A percentile compares a stretch with the other conserved stretches of the same genome.
phyloP scores from a whole-genome alignment of 2,797 vertebrate genomes.

The Pseudochirops corinnae region DNA sequence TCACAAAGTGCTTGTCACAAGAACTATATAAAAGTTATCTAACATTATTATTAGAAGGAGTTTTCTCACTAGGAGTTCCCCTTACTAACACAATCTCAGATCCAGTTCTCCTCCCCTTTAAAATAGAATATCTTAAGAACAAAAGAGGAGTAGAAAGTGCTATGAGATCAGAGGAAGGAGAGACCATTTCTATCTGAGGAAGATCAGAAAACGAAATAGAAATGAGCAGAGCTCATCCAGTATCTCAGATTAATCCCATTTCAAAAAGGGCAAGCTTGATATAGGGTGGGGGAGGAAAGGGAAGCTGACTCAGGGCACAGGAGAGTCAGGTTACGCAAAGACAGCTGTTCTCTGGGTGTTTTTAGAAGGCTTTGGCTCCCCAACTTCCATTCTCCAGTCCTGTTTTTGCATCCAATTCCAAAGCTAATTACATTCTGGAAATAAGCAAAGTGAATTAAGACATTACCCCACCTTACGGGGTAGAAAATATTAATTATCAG shows the following conservation, averaged over 20 bases:
- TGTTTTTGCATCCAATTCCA: constrained; percentile 50
- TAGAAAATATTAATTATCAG: neutral
- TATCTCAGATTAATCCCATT: constrained; percentile 55
- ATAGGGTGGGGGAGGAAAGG: constrained; percentile 51
- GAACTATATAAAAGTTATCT: neutral
- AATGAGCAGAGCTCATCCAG: constrained; percentile 21
- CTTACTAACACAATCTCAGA: neutral
- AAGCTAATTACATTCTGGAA: constrained; percentile 7
- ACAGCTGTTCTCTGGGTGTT: constrained; percentile 76
- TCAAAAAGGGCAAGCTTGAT: constrained; percentile 69
- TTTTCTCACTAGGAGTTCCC: neutral
- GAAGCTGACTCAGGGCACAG: constrained; percentile 76
- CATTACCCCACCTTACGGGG: neutral
- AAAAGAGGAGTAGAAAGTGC: neutral
- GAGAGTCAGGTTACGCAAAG: constrained; percentile 63
- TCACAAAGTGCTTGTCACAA: neutral
- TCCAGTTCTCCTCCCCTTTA: neutral
- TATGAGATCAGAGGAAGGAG: neutral
- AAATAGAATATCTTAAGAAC: neutral
- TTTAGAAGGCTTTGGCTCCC: constrained; percentile 75
- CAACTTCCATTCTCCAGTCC: constrained; percentile 35
- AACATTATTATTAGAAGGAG: neutral
- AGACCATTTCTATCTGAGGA: neutral
- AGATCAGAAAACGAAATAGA: neutral
- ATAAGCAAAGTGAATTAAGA: constrained; percentile 52